phyloP scores from a whole-genome alignment of 1,140 invertebrate species.

The Brachionus angularis region DNA sequence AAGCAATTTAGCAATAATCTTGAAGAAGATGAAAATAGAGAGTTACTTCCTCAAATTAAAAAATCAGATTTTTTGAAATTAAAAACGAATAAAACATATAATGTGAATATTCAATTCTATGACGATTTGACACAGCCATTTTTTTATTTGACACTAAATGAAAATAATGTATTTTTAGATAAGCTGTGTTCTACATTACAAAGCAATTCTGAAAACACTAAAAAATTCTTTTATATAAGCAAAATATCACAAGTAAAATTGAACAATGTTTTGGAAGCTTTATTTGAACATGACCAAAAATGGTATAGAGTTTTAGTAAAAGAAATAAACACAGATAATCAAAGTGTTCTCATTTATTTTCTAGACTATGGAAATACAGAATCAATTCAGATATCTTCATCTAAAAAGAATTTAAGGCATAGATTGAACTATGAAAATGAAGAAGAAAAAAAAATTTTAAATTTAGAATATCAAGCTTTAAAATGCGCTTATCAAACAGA shows the following conservation, averaged over 20 bases:
- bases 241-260: neutral
- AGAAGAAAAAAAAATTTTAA: neutral
- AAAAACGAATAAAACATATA: neutral
- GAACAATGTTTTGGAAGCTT: slow-evolving; percentile 6
- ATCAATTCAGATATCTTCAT: neutral
- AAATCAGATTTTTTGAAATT: neutral
- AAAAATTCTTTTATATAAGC: neutral
- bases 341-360: neutral
- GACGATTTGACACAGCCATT: neutral
- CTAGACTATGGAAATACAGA: slow-evolving; percentile 17
- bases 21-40: neutral
- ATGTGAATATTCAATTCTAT: neutral
- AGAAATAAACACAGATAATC: neutral
- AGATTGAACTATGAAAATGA: neutral
- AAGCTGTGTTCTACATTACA: neutral
- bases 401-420: neutral
- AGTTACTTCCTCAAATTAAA: neutral
- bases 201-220: neutral
- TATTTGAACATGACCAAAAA: slow-evolving; percentile 1
- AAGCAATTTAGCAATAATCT: too few species aligned
- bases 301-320: slow-evolving; percentile 1
- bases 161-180: neutral
- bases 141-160: neutral
- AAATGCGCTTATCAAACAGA: neutral
- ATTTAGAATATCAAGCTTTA: slow-evolving; percentile 4